Evolutionary conservation across 2,113 vertebrate species (phyloP).

Genomic region (Leiothrix lutea): DNA sequence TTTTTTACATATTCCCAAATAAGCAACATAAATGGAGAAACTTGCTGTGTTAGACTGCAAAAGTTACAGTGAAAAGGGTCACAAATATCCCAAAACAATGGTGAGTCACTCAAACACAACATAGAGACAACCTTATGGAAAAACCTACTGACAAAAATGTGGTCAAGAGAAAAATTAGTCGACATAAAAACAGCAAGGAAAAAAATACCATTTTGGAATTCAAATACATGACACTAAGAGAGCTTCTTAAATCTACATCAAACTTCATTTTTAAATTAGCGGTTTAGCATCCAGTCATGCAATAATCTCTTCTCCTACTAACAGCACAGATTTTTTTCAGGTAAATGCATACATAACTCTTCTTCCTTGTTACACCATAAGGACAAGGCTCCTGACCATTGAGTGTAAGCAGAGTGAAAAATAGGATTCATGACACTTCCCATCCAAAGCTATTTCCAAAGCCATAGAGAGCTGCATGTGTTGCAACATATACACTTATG

Average conservation of each 20-base stretch:
- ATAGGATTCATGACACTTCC: neutral
- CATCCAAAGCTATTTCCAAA: neutral
- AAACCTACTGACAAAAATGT: neutral
- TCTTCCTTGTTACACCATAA: neutral
- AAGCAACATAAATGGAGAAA: neutral
- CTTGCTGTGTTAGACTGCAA: neutral
- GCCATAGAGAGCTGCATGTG: neutral
- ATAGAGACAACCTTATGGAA: neutral
- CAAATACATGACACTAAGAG: neutral
- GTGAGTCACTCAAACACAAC: neutral
- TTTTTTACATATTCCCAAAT: neutral
- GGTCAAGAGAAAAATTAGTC: neutral
- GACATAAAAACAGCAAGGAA: neutral
- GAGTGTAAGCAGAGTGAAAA: neutral
- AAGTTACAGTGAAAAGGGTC: neutral
- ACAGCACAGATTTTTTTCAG: neutral
- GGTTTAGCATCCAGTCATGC: neutral
- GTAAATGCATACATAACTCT: neutral
- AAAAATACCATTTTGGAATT: neutral
- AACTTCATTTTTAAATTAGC: neutral
- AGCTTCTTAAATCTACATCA: neutral
- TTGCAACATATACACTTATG: accelerated
- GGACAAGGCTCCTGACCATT: neutral
- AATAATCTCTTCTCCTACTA: neutral
- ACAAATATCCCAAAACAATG: neutral